Evolutionary conservation across 2,888 invertebrate genomes (phyloP).

Genomic region (Calephelis perditalis): DNA sequence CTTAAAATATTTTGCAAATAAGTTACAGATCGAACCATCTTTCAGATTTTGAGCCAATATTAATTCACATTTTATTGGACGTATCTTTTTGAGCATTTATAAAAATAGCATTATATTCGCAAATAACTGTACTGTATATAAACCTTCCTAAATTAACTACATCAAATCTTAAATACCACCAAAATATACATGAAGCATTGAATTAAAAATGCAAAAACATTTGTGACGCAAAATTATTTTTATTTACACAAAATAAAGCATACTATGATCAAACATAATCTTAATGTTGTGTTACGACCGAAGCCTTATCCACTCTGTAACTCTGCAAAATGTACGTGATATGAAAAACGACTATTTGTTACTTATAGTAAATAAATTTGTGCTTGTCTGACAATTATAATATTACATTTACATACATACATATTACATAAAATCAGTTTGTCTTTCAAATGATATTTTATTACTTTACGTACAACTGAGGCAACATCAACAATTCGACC

Average conservation of each 20-base stretch:
- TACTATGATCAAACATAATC: too few species aligned
- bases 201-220: not conserved
- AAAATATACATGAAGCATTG: not conserved
- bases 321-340: conserved; percentile 30
- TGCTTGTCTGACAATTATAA: conserved; percentile 26
- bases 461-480: too few species aligned
- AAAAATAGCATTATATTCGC: not conserved
- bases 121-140: too few species aligned
- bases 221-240: too few species aligned
- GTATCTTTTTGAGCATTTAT: not conserved
- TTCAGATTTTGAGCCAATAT: too few species aligned
- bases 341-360: conserved; percentile 26
- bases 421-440: conserved; percentile 14
- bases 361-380: conserved; percentile 23
- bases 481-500: too few species aligned
- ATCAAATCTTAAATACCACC: not conserved
- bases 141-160: not conserved
- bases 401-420: conserved; percentile 16
- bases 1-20: too few species aligned
- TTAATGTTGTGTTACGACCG: conserved; percentile 20
- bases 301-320: conserved; percentile 20
- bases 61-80: not conserved
- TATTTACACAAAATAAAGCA: too few species aligned
- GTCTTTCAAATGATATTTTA: conserved; percentile 18
- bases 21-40: too few species aligned